phyloP scores from a whole-genome alignment of 2,113 vertebrate species.

The Albula glossodonta region DNA sequence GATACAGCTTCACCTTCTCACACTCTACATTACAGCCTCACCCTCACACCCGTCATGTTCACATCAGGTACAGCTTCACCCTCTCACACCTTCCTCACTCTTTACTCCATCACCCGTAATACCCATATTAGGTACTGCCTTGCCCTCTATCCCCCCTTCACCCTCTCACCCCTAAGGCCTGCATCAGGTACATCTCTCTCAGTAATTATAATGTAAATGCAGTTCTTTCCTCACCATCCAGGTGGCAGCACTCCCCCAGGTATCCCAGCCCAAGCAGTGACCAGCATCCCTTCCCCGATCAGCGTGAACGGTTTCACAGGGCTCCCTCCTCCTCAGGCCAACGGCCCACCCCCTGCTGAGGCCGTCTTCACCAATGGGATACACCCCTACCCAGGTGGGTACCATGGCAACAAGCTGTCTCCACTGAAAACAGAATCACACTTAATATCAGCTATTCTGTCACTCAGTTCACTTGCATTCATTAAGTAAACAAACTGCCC shows the following conservation, averaged over 20 bases:
- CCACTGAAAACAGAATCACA: no score
- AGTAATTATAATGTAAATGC: conserved; percentile 9
- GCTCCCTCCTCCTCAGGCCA: conserved; percentile 91
- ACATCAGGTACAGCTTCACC: neutral
- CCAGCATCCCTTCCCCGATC: conserved; percentile 97
- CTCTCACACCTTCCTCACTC: neutral
- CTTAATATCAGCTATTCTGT: no score
- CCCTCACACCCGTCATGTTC: neutral
- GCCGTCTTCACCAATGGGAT: conserved; percentile 98
- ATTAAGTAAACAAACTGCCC: no score
- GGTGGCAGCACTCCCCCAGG: conserved; percentile 97
- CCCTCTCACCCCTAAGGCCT: neutral
- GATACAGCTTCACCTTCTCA: neutral
- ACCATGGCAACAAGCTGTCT: neutral
- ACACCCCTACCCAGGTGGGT: conserved; percentile 96
- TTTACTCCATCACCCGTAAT: no score
- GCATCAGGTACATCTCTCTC: neutral
- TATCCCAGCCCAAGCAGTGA: conserved; percentile 97
- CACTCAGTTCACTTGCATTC: no score
- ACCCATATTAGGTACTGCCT: no score
- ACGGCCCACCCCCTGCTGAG: conserved; percentile 91
- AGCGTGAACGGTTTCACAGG: conserved; percentile 97
- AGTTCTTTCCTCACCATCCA: conserved; percentile 49
- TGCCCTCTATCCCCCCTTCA: neutral
- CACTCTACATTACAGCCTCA: neutral